A percentile compares a stretch with the other conserved stretches of the same genome.
These are phyloP conservation scores for Euura saliciscinereae DNA, from an alignment of 1,140 invertebrate species.

Conservation along the genomic window DNA sequence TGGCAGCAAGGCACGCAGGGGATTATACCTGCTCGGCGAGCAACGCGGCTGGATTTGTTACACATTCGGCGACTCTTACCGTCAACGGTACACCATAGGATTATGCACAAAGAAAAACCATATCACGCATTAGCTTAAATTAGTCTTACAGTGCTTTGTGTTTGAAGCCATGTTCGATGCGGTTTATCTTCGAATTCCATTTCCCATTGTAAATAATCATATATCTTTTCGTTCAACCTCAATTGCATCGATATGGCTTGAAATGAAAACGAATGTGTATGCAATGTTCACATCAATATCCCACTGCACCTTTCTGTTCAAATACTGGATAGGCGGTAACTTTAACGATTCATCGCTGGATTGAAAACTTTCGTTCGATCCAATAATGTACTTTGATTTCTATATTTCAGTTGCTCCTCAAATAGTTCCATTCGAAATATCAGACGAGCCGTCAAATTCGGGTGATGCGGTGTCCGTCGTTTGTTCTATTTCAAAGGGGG, in stretches of 20 bases:
- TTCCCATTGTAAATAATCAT: no score
- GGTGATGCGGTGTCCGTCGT: conserved; percentile 78
- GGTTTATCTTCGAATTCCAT: background rate
- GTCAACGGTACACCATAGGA: conserved; percentile 59
- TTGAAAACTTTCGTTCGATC: background rate
- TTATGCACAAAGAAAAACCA: background rate
- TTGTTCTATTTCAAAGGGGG: conserved; percentile 79
- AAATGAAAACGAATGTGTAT: background rate
- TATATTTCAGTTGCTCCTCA: conserved; percentile 73
- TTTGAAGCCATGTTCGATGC: background rate
- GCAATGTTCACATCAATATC: background rate
- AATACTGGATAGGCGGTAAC: background rate
- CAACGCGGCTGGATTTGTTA: conserved; percentile 71
- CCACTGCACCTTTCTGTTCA: background rate
- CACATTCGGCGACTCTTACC: conserved; percentile 61
- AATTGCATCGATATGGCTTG: background rate
- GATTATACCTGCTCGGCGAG: conserved; percentile 70
- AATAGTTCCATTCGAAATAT: conserved; percentile 78
- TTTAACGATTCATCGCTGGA: background rate
- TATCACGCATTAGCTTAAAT: background rate
- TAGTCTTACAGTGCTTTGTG: background rate
- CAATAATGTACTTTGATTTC: background rate
- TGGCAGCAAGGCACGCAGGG: conserved; percentile 63
- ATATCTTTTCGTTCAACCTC: no score
- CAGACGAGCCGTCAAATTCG: conserved; percentile 77